Conservation (phyloP, 2,113 vertebrate species). For the Tenebrosternarchus preto region DNA sequence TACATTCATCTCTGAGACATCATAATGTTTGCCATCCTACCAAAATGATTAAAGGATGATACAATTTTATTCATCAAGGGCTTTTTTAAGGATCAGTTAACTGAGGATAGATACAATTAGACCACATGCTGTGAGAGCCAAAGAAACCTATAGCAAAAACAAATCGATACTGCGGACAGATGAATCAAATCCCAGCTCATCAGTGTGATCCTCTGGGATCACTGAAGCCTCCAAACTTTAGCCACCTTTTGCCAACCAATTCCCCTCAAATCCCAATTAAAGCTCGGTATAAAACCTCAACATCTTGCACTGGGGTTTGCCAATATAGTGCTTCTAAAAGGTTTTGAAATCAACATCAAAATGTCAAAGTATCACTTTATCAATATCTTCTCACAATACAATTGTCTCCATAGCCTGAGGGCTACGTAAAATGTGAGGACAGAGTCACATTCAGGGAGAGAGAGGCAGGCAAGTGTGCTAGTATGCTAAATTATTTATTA, state of each 20-base stretch:
- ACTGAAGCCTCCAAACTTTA: slow-evolving; percentile 62
- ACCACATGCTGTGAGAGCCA: slow-evolving; percentile 53
- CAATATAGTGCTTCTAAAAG: slow-evolving; percentile 9
- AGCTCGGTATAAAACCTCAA: slow-evolving; percentile 59
- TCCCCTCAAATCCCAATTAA: slow-evolving; percentile 62
- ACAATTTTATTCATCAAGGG: slow-evolving; percentile 63
- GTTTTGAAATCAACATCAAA: slow-evolving; percentile 19
- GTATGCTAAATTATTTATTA: slow-evolving; percentile 1
- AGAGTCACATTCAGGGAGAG: too few relatives aligned
- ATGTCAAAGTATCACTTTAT: too few relatives aligned
- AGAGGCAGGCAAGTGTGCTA: too few relatives aligned
- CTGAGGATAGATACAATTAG: slow-evolving; percentile 57
- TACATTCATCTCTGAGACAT: slow-evolving; percentile 21
- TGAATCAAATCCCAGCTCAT: slow-evolving; percentile 73
- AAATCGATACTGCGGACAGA: slow-evolving; percentile 75
- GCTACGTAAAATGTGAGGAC: too few relatives aligned
- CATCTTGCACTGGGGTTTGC: slow-evolving; percentile 50
- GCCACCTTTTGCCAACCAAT: slow-evolving; percentile 72
- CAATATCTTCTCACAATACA: too few relatives aligned
- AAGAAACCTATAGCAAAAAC: slow-evolving; percentile 67
- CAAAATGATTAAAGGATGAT: slow-evolving; percentile 63
- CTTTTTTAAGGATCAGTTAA: slow-evolving; percentile 62
- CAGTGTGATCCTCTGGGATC: slow-evolving; percentile 67
- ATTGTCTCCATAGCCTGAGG: too few relatives aligned
- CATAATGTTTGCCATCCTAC: slow-evolving; percentile 40